Conservation (phyloP, 2,888 invertebrate genomes). For the Cabera pusaria region DNA sequence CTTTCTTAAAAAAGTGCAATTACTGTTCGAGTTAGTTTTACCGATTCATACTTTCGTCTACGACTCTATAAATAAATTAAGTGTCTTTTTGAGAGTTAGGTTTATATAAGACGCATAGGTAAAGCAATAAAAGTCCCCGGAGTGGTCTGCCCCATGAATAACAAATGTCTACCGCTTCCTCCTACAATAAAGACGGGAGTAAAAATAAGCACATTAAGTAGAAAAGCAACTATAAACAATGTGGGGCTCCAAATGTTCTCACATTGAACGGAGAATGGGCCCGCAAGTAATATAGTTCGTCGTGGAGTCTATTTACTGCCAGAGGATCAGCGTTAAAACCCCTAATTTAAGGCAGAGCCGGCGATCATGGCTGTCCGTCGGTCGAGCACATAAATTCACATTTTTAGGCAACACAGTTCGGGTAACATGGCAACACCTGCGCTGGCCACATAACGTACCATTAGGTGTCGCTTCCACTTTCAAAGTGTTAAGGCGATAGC, state of each 20-base stretch:
- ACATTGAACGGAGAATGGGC: slow-evolving; percentile 49
- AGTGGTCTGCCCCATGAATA: slow-evolving; percentile 27
- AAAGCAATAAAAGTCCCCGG: slow-evolving; percentile 28
- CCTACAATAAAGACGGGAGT: slow-evolving; percentile 33
- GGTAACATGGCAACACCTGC: slow-evolving; percentile 58
- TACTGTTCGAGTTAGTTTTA: slow-evolving; percentile 26
- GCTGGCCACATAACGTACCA: slow-evolving; percentile 61
- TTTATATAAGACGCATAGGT: slow-evolving; percentile 25
- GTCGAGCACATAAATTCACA: slow-evolving; percentile 76
- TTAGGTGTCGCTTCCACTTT: slow-evolving; percentile 54
- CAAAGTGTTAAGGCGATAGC: slow-evolving; percentile 41
- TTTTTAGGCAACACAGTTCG: slow-evolving; percentile 69
- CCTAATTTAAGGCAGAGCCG: slow-evolving; percentile 78
- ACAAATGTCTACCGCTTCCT: slow-evolving; percentile 31
- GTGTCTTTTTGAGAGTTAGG: slow-evolving; percentile 6
- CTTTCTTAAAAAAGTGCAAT: slow-evolving; percentile 24
- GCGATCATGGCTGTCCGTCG: slow-evolving; percentile 75
- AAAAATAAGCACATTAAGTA: slow-evolving; percentile 45
- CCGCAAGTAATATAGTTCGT: slow-evolving; percentile 66
- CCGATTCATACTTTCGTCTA: slow-evolving; percentile 6
- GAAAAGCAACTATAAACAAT: slow-evolving; percentile 58
- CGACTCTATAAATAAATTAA: slow-evolving; percentile 1
- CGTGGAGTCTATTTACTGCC: slow-evolving; percentile 70
- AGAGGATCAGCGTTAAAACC: slow-evolving; percentile 76
- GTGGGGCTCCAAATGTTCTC: slow-evolving; percentile 43